Base-by-base conservation (phyloP, 2,797 vertebrate species). In the Danio albolineatus region DNA sequence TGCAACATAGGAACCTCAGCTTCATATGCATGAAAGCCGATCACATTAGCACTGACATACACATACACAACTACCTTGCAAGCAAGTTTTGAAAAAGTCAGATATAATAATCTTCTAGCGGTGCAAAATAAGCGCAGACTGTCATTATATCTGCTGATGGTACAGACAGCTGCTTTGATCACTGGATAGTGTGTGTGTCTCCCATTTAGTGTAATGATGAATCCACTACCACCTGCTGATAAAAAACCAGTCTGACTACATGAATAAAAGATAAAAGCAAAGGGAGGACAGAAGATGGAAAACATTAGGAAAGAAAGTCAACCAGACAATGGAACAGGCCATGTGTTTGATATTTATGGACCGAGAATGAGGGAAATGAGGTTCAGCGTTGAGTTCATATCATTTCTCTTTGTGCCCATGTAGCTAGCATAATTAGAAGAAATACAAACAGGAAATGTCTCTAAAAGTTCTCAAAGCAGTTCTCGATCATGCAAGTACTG, bases 211-310 rank as follows among this genome's bases (percentile, higher is more conserved):
- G 54, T 51, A 69, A 78, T 78, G 76, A 78, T 60, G 65, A 78
- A 69, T 46, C 76, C 65, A 49, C 28, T 59, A 78, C 76, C 76
- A 69, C 65, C 65, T 78, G 76, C 76, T 78, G 76, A 78, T 39
- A 59, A 48, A 78, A 62, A 67, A 59, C 16, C 21, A 60, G 54
- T 8, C 64, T 7, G 44, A 49, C 64, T 14, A 17, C 41, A 48
- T 49, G 54, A 78, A 78, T 59, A 69, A 60, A 46, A 78, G n/a
- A 69, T 69, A 39, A 78, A 78, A 78, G 64, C 43, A 69, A 19
- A 69, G 12, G 8, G 54, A n/a, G 14, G 39, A 60, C n/a, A 59
- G 43, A 67, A 59, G 48, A 69, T 19, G 1, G 44, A 69, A 69
- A 69, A 48, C 13, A 48, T 48, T 14, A 49, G 28, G 28, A 78